Base-by-base conservation (phyloP, 1,140 invertebrate species). In the Lasioglossum baleicum region DNA sequence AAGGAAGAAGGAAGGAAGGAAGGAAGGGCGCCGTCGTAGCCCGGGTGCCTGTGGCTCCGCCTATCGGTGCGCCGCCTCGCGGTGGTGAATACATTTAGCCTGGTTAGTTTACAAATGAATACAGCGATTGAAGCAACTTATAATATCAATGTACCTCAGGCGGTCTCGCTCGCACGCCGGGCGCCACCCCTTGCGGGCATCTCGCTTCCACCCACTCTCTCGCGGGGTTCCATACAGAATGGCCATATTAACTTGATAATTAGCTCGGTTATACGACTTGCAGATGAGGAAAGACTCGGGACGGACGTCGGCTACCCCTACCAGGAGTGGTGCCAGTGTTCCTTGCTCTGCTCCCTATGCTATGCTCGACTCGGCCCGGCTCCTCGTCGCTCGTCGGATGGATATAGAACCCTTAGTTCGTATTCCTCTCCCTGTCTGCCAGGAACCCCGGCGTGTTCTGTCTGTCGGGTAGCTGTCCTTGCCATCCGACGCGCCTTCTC, bases 221-320 rank as follows among this genome's bases (percentile, higher is more conserved):
- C 81, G 91, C 93, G 93, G 88, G 90, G 91, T 93, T 93, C 93
- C 93, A 94, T 94, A 94, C 94, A 94, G 94, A 95, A 95, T 95
- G 94, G 94, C 95, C 96, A 96, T 96, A 96, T 96, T 96, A 96
- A 96, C 96, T 96, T 96, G 95, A 96, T 96, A 96, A 96, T 96
- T 96, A 96, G 96, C 95, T 96, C 94, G 95, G 96, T 96, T 96
- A 96, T 96, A 96, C 95, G 96, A 96, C 96, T 96, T 96, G 96
- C 96, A 96, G 96, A 96, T 96, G 96, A 96, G 96, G 94, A 94
- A 94, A 94, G 94, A 95, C 93, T 94, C 94, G 92, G 94, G 94
- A 94, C 93, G 94, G 94, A 92, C 91, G 93, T 90, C 92, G 92
- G 91, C 92, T 92, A 93, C 92, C 92, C 92, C 92, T 93, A 93